Evolutionary conservation across 1,140 invertebrate genomes (phyloP).

Genomic region (Drosophila kepulauana): DNA sequence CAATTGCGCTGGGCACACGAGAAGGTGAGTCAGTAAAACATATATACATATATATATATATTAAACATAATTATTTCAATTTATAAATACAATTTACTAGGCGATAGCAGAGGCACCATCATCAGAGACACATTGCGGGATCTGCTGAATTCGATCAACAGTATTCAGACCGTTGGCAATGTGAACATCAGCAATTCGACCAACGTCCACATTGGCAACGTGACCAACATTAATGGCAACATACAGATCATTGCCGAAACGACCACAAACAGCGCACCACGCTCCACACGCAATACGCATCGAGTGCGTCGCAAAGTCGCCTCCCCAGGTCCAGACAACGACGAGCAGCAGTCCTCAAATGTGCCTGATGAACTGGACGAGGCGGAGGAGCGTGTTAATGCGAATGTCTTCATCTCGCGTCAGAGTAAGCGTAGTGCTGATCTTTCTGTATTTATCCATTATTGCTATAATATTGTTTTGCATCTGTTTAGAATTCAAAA

Average conservation of each 20-base stretch:
- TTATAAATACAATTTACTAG: constrained; percentile 12
- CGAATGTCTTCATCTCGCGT: constrained; percentile 60
- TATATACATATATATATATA: background rate
- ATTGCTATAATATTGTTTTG: background rate
- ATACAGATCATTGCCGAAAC: constrained; percentile 81
- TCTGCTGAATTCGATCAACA: constrained; percentile 74
- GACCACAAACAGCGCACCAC: background rate
- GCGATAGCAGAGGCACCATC: constrained; percentile 39
- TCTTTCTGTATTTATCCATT: background rate
- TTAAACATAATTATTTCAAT: background rate
- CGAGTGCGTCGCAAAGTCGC: constrained; percentile 34
- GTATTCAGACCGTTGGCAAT: constrained; percentile 79
- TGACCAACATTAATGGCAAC: constrained; percentile 85
- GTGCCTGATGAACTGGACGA: constrained; percentile 41
- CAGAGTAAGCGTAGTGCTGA: constrained; percentile 48
- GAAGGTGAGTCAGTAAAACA: constrained; percentile 42
- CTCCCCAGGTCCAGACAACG: background rate
- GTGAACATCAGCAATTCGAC: constrained; percentile 83
- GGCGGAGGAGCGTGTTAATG: constrained; percentile 56
- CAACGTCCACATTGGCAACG: constrained; percentile 85
- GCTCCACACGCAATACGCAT: constrained; percentile 9
- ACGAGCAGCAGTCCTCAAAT: background rate
- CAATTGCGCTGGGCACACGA: constrained; percentile 60
- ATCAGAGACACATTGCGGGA: constrained; percentile 66
- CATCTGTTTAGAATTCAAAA: constrained; percentile 64